Evolutionary conservation across 2,888 invertebrate species (phyloP), one percentile per base, ranked within the genome.

Genomic region (Charanyca ferruginea): DNA sequence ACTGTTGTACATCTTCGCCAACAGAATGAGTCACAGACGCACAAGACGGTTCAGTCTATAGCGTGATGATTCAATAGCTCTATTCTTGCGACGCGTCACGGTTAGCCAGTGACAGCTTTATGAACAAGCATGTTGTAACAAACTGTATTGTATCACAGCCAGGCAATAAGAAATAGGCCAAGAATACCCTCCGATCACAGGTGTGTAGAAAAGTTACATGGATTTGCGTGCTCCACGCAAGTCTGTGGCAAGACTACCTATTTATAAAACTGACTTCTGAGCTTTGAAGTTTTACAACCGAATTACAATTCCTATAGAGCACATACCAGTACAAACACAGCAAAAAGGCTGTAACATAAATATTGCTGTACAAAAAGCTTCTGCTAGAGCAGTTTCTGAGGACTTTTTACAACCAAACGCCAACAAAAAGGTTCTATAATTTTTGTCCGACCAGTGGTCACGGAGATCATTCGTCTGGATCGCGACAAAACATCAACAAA

Each of bases 21-120:
- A 59, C 57, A 59, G 61, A 52, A 45, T 81, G 79, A 81, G 65
- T 80, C 80, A 79, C 66, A 47, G 41, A 49, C 48, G 38, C 51
- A 69, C 58, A 70, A 71, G 64, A 62, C 65, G 20, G 25, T 58
- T 47, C 52, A 79, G 66, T 63, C 61, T 73, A 54, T 53, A n/a
- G n/a, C 49, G 60, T 62, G 76, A 80, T 81, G 81, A 80, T 81
- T 81, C 79, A 79, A 76, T 76, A 60, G 72, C 59, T 66, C 72
- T 80, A 81, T 80, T 80, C 70, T 75, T 79, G 67, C 64, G 47
- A 66, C 67, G 70, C 66, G 49, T 25, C n/a, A 51, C 63, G 41
- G 64, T 75, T 67, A 63, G 49, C 48, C 32, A 60, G 53, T 69
- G 71, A 74, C 67, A 70, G 62, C 58, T 67, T 69, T 69, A 70